A percentile compares a stretch with the other conserved stretches of the same genome.
phyloP scores from a whole-genome alignment of 2,113 vertebrate genomes.

The Ciconia boyciana region DNA sequence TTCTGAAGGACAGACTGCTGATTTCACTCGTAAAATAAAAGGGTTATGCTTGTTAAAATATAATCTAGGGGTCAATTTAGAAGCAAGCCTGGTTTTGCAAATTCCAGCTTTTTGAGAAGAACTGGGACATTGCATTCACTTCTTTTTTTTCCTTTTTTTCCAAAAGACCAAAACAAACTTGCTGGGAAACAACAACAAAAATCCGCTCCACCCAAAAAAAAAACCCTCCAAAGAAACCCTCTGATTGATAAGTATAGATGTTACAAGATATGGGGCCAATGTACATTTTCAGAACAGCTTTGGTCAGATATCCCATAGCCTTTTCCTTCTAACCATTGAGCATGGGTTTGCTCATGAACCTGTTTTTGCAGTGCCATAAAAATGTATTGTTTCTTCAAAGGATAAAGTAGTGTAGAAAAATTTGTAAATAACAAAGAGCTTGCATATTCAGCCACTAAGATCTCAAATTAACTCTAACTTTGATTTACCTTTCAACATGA shows the following conservation, averaged over 20 bases:
- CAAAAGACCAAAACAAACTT: neutral
- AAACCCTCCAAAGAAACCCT: neutral
- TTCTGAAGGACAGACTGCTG: neutral
- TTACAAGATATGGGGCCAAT: neutral
- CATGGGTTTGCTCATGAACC: neutral
- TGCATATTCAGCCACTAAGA: neutral
- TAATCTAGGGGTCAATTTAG: neutral
- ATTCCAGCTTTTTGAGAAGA: neutral
- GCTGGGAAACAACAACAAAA: neutral
- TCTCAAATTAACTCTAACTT: neutral
- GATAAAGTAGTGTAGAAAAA: neutral
- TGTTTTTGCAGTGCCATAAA: neutral
- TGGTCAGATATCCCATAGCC: neutral
- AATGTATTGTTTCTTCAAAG: neutral
- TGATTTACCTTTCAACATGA: neutral
- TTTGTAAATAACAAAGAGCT: neutral
- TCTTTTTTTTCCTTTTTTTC: accelerated
- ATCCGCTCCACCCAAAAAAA: too few species aligned
- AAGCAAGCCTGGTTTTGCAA: neutral
- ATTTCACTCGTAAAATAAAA: neutral
- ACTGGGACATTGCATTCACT: neutral
- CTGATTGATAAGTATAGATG: neutral
- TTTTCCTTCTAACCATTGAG: neutral
- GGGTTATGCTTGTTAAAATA: neutral
- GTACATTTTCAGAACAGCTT: neutral